Conservation (phyloP, 23 tunicate species). For the Oikopleura vanhoeffeni region DNA sequence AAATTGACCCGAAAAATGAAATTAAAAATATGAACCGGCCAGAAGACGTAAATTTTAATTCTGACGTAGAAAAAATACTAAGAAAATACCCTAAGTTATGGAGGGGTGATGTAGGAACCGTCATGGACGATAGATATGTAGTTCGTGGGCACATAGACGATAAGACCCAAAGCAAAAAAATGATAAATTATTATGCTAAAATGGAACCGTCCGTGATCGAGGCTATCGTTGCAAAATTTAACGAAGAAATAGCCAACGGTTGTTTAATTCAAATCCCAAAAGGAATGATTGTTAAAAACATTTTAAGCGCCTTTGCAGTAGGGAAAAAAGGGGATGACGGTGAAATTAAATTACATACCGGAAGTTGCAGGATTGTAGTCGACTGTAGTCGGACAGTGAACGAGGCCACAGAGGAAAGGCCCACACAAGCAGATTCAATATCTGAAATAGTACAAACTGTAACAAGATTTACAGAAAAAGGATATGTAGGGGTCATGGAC, state of each 20-base stretch:
- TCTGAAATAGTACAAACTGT: not conserved
- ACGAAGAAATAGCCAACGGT: not conserved
- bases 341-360: not conserved
- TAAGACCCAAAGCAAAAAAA: not conserved
- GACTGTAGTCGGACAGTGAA: not conserved
- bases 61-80: not conserved
- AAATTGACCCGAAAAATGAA: not conserved
- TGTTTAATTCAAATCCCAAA: not conserved
- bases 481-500: not conserved
- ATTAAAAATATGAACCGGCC: not conserved
- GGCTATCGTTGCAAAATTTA: not conserved
- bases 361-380: not conserved
- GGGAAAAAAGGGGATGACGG: not conserved
- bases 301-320: not conserved
- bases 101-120: not conserved
- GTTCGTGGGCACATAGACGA: not conserved
- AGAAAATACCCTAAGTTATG: not conserved
- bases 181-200: not conserved
- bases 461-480: not conserved
- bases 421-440: not conserved
- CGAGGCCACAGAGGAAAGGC: not conserved
- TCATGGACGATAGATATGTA: not conserved
- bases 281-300: not conserved
- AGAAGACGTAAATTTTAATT: not conserved
- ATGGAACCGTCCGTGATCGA: not conserved